Evolutionary conservation across 2,888 invertebrate genomes (phyloP), one percentile per base, ranked within the genome.

Genomic region (Dicyrtomina minuta): DNA sequence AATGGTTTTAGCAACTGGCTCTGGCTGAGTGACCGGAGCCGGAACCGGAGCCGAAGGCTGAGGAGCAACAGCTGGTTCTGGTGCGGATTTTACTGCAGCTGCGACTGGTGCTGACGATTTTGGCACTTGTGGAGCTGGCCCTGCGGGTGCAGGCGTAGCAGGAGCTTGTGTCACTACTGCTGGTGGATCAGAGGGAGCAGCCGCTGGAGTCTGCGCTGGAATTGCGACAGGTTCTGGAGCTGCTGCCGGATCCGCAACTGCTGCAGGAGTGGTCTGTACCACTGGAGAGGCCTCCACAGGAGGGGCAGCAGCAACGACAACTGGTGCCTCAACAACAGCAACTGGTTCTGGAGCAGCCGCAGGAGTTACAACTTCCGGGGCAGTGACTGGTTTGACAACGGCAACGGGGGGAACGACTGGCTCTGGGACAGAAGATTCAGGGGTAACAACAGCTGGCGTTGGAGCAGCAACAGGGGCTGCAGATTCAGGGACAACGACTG

Each of bases 1-100:
- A 4, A 62, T 24, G 56, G 78, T 15, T 26, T 56, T 12, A 17
- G 10, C 62, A 24, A 69, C 64, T 41, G 75, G 61, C 49, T 60
- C 71, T 20, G 72, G 68, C 65, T 22, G 74, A 15, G 15, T 65
- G 41, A 72, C 71, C 10, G 66, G 55, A 46, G 66, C 69, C n/a
- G 68, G 49, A 66, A 74, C 72, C 44, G 72, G 74, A 60, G 74
- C 70, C 17, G 76, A 70, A 43, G 55, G 41, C 33, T 68, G 51
- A 13, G 72, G n/a, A 55, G 66, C 49, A 46, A 71, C 26, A 33
- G 71, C 66, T 64, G 68, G 65, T 51, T 43, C 69, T 59, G 66
- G 39, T 43, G 70, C 46, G 44, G 68, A 56, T 67, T 55, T 70
- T 4, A 46, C 22, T 17, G 22, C 62, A 20, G 62, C 24, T 62